These are phyloP conservation scores for Anthopleura xanthogrammica DNA, from an alignment of 92 coral and sea anemone species.

Conservation along the genomic window DNA sequence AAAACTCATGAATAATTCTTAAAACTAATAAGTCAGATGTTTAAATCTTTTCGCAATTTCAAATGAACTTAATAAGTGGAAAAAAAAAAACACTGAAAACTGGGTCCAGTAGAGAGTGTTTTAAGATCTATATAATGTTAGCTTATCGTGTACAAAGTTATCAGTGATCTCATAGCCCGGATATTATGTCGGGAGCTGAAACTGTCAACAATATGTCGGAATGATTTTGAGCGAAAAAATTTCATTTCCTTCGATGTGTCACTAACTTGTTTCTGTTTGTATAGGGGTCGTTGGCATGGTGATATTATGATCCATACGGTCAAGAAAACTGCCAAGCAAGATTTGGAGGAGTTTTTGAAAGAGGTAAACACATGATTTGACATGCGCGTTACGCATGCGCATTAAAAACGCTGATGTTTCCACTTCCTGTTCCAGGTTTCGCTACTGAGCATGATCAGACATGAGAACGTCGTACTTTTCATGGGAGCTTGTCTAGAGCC, in stretches of 20 bases:
- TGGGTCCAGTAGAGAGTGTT: too few relatives aligned
- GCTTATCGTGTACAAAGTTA: too few relatives aligned
- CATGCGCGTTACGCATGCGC: neutral
- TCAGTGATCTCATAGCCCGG: too few relatives aligned
- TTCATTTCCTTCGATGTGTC: neutral
- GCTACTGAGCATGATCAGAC: slow-evolving; percentile 96
- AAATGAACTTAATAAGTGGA: too few relatives aligned
- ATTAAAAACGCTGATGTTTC: neutral
- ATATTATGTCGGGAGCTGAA: too few relatives aligned
- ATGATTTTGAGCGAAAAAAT: neutral
- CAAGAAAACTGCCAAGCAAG: slow-evolving; percentile 62
- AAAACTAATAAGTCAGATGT: too few relatives aligned
- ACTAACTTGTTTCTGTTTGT: neutral
- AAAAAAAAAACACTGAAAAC: too few relatives aligned
- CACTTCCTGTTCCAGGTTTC: slow-evolving; percentile 57
- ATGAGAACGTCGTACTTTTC: slow-evolving; percentile 93
- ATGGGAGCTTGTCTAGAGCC: slow-evolving; percentile 99
- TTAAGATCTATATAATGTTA: too few relatives aligned
- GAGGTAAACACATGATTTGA: slow-evolving; percentile 47
- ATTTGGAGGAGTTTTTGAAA: slow-evolving; percentile 85
- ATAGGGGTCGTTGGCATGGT: slow-evolving; percentile 99
- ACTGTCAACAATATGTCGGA: neutral
- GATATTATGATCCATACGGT: slow-evolving; percentile 97
- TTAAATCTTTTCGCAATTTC: too few relatives aligned
- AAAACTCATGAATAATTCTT: too few relatives aligned